These are phyloP conservation scores for pig (Sus scrofa) DNA, from an alignment of 2,113 vertebrate genomes.

Conservation along the genomic window DNA sequence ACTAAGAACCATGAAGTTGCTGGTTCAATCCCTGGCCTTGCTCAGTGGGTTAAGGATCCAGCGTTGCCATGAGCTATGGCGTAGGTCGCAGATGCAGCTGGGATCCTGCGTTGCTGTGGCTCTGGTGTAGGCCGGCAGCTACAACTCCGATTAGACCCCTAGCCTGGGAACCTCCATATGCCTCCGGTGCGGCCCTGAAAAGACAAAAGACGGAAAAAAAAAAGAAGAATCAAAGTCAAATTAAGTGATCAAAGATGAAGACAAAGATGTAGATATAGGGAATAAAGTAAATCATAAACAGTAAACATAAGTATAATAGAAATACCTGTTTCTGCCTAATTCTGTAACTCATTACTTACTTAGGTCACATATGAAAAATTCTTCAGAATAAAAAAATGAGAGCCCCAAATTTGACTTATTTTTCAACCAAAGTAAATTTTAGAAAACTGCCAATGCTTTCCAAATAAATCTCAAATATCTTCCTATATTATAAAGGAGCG, in stretches of 20 bases:
- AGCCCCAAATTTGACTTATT: slow-evolving; percentile 58
- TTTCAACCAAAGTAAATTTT: slow-evolving; percentile 39
- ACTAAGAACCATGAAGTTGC: no score
- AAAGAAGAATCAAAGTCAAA: slow-evolving; percentile 59
- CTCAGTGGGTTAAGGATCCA: no score
- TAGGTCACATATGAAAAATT: slow-evolving; percentile 54
- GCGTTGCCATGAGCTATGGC: no score
- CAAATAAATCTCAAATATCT: slow-evolving; percentile 50
- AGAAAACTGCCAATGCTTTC: slow-evolving; percentile 49
- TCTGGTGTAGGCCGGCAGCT: no score
- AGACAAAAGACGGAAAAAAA: no score
- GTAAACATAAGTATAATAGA: not conserved
- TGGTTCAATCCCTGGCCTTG: no score
- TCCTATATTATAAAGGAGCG: not conserved
- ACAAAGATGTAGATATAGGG: not conserved
- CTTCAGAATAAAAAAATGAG: not conserved
- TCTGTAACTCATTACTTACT: slow-evolving; percentile 2
- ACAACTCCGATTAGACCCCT: no score
- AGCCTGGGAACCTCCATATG: no score
- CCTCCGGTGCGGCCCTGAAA: no score
- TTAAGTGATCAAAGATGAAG: slow-evolving; percentile 57
- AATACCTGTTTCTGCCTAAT: not conserved
- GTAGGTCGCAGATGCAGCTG: no score
- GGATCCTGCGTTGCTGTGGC: no score
- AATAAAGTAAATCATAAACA: not conserved